Conservation (phyloP, 2,797 vertebrate species). For the Gallinago solitaria region DNA sequence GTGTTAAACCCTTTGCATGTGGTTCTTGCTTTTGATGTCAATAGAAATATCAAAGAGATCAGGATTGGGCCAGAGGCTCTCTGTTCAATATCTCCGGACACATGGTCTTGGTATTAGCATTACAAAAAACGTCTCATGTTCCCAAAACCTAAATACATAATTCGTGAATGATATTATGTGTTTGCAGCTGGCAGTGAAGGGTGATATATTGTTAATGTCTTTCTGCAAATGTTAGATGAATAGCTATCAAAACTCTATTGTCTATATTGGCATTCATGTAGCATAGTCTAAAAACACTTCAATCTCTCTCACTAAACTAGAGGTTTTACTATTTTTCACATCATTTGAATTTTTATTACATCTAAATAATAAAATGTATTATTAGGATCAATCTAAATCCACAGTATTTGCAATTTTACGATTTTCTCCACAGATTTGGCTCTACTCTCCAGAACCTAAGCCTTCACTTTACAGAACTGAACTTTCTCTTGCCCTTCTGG, state of each 20-base stretch:
- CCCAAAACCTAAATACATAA: slow-evolving; percentile 75
- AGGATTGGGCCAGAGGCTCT: background rate
- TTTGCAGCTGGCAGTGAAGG: slow-evolving; percentile 70
- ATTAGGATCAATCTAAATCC: slow-evolving; percentile 74
- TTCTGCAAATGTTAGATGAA: slow-evolving; percentile 68
- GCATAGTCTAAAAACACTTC: slow-evolving; percentile 69
- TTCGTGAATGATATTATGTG: slow-evolving; percentile 73
- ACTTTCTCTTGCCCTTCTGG: slow-evolving; percentile 56
- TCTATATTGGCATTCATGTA: slow-evolving; percentile 68
- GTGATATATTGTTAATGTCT: slow-evolving; percentile 73
- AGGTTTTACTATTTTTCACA: slow-evolving; percentile 70
- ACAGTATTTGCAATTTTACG: slow-evolving; percentile 67
- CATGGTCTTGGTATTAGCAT: slow-evolving; percentile 57
- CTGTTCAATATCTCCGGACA: slow-evolving; percentile 36
- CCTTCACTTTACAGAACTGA: slow-evolving; percentile 55
- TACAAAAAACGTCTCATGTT: slow-evolving; percentile 65
- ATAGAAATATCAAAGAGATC: background rate
- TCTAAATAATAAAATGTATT: slow-evolving; percentile 77
- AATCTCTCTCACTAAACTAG: slow-evolving; percentile 62
- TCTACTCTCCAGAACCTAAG: slow-evolving; percentile 52
- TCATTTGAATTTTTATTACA: slow-evolving; percentile 76
- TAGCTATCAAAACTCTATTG: slow-evolving; percentile 68
- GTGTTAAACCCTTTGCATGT: background rate
- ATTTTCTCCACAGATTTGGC: slow-evolving; percentile 68
- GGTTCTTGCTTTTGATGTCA: background rate